Evolutionary conservation across 2,113 vertebrate species (phyloP).

Genomic region (Elachura formosa): DNA sequence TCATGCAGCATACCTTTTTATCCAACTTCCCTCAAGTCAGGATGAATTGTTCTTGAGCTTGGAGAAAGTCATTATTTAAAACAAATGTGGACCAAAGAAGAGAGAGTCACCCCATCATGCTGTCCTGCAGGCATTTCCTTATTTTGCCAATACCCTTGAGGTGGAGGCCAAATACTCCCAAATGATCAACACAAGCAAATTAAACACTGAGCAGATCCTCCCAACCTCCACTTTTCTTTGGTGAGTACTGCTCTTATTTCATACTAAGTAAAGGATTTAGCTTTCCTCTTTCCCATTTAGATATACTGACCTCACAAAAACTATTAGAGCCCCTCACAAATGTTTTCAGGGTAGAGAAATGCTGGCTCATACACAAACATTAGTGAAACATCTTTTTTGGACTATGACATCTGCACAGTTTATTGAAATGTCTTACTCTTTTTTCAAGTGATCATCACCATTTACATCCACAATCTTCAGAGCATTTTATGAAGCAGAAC

Average conservation of each 20-base stretch:
- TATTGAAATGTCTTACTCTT: background rate
- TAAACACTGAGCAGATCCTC: background rate
- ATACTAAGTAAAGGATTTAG: background rate
- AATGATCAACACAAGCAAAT: background rate
- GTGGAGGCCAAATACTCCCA: background rate
- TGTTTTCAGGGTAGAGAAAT: background rate
- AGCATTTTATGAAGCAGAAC: background rate
- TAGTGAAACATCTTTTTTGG: background rate
- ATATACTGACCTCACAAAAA: background rate
- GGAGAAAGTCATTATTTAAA: background rate
- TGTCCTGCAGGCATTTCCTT: background rate
- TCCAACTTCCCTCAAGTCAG: background rate
- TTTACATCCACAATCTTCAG: background rate
- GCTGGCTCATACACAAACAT: background rate
- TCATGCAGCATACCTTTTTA: background rate
- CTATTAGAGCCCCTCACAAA: background rate
- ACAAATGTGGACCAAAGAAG: accelerated
- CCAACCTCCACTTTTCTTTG: background rate
- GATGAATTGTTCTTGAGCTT: background rate
- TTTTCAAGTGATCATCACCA: background rate
- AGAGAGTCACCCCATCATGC: background rate
- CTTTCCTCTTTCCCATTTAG: background rate
- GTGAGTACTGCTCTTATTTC: background rate
- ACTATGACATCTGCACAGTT: background rate
- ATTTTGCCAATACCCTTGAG: background rate